These are phyloP conservation scores for Crenichthys baileyi DNA, from an alignment of 2,797 vertebrate genomes.

Conservation along the genomic window DNA sequence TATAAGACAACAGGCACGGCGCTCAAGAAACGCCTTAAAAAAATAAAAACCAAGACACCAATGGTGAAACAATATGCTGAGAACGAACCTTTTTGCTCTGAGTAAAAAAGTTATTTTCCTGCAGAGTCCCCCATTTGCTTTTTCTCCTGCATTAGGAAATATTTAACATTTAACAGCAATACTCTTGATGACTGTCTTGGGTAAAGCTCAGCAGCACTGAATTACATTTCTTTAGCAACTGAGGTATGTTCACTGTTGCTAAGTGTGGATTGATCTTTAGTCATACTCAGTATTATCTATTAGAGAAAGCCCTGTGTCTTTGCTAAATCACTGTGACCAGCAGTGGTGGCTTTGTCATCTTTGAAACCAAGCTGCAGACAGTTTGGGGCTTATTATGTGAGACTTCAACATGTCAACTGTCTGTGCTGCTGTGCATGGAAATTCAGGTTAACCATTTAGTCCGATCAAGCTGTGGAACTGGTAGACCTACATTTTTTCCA, in stretches of 20 bases:
- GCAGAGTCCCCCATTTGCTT: conserved; percentile 52
- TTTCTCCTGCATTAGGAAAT: conserved; percentile 65
- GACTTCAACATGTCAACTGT: conserved; percentile 20
- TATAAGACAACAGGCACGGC: conserved; percentile 84
- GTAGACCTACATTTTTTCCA: conserved; percentile 72
- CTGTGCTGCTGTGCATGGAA: conserved; percentile 44
- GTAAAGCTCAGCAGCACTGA: conserved; percentile 67
- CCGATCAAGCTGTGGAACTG: conserved; percentile 27
- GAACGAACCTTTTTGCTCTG: conserved; percentile 66
- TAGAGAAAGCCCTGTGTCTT: conserved; percentile 67
- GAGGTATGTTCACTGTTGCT: conserved; percentile 78
- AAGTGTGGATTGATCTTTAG: conserved; percentile 73
- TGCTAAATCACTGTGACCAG: conserved; percentile 58
- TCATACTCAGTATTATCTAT: conserved; percentile 63
- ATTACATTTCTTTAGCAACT: conserved; percentile 79
- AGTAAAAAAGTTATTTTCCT: conserved; percentile 63
- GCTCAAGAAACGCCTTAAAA: conserved; percentile 83
- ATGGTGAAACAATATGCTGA: conserved; percentile 83
- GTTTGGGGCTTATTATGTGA: conserved; percentile 22
- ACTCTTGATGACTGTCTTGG: conserved; percentile 60
- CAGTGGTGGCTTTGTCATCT: conserved; percentile 40
- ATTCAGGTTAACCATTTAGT: conserved; percentile 58
- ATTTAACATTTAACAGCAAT: conserved; percentile 65
- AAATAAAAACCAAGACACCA: conserved; percentile 87
- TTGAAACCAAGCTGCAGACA: conserved; percentile 53